Evolutionary conservation across 1,140 invertebrate species (phyloP).

Genomic region (Oreohelix idahoensis): DNA sequence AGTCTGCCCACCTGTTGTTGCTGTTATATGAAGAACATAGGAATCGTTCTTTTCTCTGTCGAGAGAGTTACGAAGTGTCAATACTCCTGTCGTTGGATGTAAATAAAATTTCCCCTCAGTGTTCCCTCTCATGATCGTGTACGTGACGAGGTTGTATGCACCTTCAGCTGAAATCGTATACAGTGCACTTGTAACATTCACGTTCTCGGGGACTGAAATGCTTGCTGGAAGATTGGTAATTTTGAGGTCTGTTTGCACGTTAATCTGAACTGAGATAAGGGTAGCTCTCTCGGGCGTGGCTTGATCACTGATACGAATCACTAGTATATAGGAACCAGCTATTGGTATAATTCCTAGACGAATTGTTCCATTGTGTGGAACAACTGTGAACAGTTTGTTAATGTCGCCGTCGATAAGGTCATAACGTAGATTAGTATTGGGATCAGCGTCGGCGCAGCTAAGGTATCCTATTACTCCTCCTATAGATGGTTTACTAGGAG

Average conservation of each 20-base stretch:
- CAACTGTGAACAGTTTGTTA: constrained; percentile 12
- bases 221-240: constrained; percentile 9
- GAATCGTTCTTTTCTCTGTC: constrained; percentile 90
- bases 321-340: neutral
- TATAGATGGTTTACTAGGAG: neutral
- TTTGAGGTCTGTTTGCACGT: neutral
- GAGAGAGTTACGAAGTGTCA: constrained; percentile 89
- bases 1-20: constrained; percentile 55
- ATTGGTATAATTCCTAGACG: neutral
- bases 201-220: constrained; percentile 4
- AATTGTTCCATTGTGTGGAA: constrained; percentile 9
- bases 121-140: constrained; percentile 75
- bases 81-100: constrained; percentile 78
- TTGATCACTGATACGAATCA: constrained; percentile 16
- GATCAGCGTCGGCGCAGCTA: neutral
- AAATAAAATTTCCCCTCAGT: constrained; percentile 84
- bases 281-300: constrained; percentile 11
- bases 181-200: neutral
- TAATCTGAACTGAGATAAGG: neutral
- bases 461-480: neutral
- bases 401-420: neutral
- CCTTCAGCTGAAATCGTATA: constrained; percentile 13
- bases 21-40: constrained; percentile 89
- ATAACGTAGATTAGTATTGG: constrained; percentile 1
- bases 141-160: constrained; percentile 21